Conservation (phyloP, 2,888 invertebrate species). For the Plagiodera versicolora region DNA sequence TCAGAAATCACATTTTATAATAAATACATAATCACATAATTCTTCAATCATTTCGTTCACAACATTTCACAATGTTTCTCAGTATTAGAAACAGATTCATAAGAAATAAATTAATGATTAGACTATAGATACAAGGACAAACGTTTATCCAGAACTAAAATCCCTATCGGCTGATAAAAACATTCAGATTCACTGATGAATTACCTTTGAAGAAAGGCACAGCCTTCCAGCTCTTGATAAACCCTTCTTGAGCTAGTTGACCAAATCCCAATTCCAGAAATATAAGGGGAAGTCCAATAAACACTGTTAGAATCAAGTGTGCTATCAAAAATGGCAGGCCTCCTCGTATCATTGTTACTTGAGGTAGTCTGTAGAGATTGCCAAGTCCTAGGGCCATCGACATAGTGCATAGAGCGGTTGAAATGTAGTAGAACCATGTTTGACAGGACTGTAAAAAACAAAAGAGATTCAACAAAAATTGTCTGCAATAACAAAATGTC, state of each 20-base stretch:
- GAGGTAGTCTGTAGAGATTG: conserved; percentile 63
- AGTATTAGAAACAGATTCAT: no score
- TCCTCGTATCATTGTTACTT: conserved; percentile 62
- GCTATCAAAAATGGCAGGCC: conserved; percentile 61
- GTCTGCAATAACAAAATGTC: no score
- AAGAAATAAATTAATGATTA: no score
- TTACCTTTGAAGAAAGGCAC: conserved; percentile 68
- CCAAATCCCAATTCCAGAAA: conserved; percentile 66
- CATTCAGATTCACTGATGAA: conserved; percentile 13
- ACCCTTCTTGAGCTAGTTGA: conserved; percentile 67
- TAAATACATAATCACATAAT: no score
- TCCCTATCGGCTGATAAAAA: no score
- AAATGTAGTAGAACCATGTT: conserved; percentile 52
- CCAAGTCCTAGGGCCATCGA: conserved; percentile 62
- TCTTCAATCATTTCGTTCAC: no score
- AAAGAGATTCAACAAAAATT: background rate
- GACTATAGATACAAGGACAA: no score
- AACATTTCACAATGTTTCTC: no score
- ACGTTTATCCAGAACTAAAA: no score
- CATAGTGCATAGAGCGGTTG: conserved; percentile 58
- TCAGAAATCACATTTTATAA: no score
- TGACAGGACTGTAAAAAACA: conserved; percentile 49
- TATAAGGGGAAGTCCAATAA: conserved; percentile 61
- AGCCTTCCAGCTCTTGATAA: conserved; percentile 66
- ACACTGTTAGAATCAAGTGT: conserved; percentile 56